Percentiles rank a stretch among this genome's conserved stretches.
These are phyloP conservation scores for Crocuta crocuta DNA, from an alignment of 2,113 vertebrate genomes.

Conservation along the genomic window DNA sequence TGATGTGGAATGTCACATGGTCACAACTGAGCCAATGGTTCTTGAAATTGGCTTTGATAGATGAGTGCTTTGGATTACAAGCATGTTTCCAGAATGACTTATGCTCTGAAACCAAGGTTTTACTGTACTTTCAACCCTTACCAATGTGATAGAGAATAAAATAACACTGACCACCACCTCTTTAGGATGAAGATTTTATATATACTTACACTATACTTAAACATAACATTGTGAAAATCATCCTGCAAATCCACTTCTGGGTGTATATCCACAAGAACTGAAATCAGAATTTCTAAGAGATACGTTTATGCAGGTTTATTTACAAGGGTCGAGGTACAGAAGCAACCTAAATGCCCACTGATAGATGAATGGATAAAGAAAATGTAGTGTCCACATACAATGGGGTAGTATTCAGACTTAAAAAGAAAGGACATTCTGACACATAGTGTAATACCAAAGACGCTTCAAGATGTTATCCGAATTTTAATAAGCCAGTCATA, in stretches of 20 bases:
- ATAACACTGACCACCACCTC: neutral
- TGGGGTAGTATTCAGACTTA: neutral
- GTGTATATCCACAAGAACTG: neutral
- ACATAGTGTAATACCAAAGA: neutral
- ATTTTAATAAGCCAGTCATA: neutral
- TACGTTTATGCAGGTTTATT: neutral
- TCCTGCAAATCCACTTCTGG: neutral
- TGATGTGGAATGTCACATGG: too few relatives aligned
- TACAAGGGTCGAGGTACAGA: neutral
- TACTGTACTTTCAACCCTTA: neutral
- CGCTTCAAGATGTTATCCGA: neutral
- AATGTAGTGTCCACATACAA: neutral
- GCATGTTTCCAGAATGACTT: too few relatives aligned
- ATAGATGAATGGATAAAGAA: neutral
- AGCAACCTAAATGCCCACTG: neutral
- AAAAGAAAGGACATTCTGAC: neutral
- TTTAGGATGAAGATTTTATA: neutral
- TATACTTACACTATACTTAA: too few relatives aligned
- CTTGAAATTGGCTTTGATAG: too few relatives aligned
- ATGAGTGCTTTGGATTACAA: too few relatives aligned
- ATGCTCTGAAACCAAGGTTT: too few relatives aligned
- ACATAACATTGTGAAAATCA: neutral
- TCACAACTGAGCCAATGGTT: too few relatives aligned
- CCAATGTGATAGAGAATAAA: neutral
- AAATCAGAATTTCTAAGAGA: neutral